Percentiles rank a stretch among this genome's conserved stretches.
Evolutionary conservation across 2,797 vertebrate genomes (phyloP).

Genomic region (Nannoperca obscura): DNA sequence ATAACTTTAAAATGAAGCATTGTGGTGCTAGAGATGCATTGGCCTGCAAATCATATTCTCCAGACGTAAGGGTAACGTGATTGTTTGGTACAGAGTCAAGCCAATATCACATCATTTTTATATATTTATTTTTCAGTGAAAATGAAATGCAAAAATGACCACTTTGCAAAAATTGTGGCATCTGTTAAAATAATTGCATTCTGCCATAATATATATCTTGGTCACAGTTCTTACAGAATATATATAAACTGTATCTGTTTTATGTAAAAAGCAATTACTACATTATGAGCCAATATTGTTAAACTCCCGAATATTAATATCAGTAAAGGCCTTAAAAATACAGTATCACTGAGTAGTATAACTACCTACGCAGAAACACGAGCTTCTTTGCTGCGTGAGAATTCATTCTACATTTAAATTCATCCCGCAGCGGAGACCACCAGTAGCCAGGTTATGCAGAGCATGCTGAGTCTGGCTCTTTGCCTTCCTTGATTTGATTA

Average conservation of each 20-base stretch:
- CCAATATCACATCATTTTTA: too few species aligned
- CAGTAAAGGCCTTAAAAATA: background rate
- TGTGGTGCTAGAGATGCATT: too few species aligned
- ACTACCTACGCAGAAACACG: background rate
- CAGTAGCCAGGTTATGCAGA: constrained; percentile 22
- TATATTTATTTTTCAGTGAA: too few species aligned
- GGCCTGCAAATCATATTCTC: too few species aligned
- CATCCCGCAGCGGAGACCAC: background rate
- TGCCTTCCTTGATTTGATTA: constrained; percentile 48
- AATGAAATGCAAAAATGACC: too few species aligned
- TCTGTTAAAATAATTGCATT: too few species aligned
- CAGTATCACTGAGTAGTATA: background rate
- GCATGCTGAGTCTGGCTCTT: constrained; percentile 22
- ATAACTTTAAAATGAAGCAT: too few species aligned
- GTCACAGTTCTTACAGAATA: background rate
- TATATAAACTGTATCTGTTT: too few species aligned
- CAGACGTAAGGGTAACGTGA: too few species aligned
- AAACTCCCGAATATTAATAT: background rate
- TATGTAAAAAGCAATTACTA: background rate
- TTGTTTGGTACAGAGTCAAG: too few species aligned
- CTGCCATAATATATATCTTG: background rate
- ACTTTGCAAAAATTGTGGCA: too few species aligned
- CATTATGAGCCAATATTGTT: background rate
- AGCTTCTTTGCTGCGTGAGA: background rate
- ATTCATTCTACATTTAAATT: constrained; percentile 30